Evolutionary conservation across 2,797 vertebrate species (phyloP).

Genomic region (Okamejei kenojei): DNA sequence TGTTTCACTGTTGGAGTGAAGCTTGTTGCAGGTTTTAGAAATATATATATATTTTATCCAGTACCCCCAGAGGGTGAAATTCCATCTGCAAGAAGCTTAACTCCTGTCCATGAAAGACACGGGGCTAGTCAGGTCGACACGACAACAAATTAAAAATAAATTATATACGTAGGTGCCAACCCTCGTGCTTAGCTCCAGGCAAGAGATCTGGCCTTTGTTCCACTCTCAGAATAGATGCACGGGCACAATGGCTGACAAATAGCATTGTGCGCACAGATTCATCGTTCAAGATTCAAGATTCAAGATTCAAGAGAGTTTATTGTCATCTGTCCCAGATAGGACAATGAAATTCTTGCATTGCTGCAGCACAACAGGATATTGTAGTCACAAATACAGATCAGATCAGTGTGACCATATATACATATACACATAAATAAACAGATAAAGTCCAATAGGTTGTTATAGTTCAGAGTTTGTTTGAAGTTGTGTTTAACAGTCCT

Average conservation of each 20-base stretch:
- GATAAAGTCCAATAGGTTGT: too few species aligned
- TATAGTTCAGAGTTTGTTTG: too few species aligned
- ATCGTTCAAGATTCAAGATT: neutral
- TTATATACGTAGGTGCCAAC: neutral
- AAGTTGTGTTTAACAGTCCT: too few species aligned
- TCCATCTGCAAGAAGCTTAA: neutral
- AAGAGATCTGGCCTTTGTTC: neutral
- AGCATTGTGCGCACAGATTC: neutral
- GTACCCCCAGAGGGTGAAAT: constrained; percentile 18
- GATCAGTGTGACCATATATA: too few species aligned
- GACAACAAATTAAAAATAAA: constrained; percentile 15
- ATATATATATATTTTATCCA: neutral
- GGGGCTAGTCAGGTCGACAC: neutral
- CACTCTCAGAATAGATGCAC: neutral
- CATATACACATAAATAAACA: too few species aligned
- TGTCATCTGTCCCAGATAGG: too few species aligned
- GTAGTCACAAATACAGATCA: too few species aligned
- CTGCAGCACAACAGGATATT: too few species aligned
- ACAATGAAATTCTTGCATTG: too few species aligned
- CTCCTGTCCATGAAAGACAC: neutral
- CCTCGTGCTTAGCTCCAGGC: neutral
- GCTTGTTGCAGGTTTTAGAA: neutral
- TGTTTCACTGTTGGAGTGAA: neutral
- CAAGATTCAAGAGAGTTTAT: too few species aligned
- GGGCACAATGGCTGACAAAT: neutral